A percentile compares a stretch with the other conserved stretches of the same genome.
Evolutionary conservation across 2,113 vertebrate genomes (phyloP).

Genomic region (Hemicordylus capensis): DNA sequence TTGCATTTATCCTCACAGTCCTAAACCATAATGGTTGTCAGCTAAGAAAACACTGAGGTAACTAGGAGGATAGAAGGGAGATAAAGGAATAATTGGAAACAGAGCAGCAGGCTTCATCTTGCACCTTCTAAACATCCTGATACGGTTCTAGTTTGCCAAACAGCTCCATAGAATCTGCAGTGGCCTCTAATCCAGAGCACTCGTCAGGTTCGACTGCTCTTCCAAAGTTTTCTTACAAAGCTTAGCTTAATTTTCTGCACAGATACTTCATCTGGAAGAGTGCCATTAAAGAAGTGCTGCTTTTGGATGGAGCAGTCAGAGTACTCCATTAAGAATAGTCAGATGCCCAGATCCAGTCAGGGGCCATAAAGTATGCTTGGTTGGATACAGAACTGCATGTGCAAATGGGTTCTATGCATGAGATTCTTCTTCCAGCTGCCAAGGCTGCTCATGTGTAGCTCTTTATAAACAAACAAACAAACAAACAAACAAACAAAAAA

Average conservation of each 20-base stretch:
- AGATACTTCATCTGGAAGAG: constrained; percentile 47
- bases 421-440: background rate
- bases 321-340: background rate
- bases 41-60: constrained; percentile 57
- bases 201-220: background rate
- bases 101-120: constrained; percentile 40
- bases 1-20: constrained; percentile 55
- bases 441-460: no score
- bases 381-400: background rate
- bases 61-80: constrained; percentile 40
- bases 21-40: constrained; percentile 50
- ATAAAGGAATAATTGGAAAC: constrained; percentile 59
- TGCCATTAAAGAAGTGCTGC: constrained; percentile 41
- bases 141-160: constrained; percentile 9
- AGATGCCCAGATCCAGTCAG: background rate
- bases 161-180: constrained; percentile 22
- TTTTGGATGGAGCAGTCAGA: constrained; percentile 25
- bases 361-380: background rate
- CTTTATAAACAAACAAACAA: no score
- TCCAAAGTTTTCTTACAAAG: constrained; percentile 56
- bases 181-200: constrained; percentile 39
- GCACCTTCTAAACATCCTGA: constrained; percentile 30
- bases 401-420: background rate
- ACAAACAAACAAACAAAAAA: no score
- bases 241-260: constrained; percentile 59